Evolutionary conservation across 2,888 invertebrate genomes (phyloP).

Genomic region (Aspidapion aeneum): DNA sequence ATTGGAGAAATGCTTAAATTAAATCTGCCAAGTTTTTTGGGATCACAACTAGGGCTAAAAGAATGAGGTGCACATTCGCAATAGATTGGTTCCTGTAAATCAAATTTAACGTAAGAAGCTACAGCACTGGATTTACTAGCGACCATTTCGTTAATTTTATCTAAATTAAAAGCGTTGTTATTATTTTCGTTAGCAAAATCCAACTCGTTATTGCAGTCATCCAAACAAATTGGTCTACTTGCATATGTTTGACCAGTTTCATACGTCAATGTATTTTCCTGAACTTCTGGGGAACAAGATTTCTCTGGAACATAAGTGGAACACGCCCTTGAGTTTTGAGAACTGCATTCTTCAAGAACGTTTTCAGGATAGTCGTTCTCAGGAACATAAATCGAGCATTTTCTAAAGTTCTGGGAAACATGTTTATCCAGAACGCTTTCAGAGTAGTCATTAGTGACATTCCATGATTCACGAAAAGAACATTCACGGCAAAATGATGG

Average conservation of each 20-base stretch:
- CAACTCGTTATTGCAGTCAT: slow-evolving; percentile 8
- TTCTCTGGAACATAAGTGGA: too few relatives aligned
- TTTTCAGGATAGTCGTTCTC: too few relatives aligned
- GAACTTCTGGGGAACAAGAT: slow-evolving; percentile 11
- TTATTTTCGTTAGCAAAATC: slow-evolving; percentile 14
- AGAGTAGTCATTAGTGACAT: slow-evolving; percentile 15
- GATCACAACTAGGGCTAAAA: slow-evolving; percentile 5
- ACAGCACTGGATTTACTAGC: slow-evolving; percentile 4
- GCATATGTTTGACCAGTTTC: slow-evolving; percentile 34
- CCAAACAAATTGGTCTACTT: slow-evolving; percentile 39
- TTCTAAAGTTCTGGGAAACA: slow-evolving; percentile 1
- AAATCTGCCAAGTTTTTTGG: slow-evolving; percentile 11
- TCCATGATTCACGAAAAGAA: slow-evolving; percentile 18
- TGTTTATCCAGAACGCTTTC: slow-evolving; percentile 16
- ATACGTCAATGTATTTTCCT: slow-evolving; percentile 12
- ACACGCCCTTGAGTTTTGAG: too few relatives aligned
- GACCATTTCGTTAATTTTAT: neutral
- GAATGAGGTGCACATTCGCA: slow-evolving; percentile 25
- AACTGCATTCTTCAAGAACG: too few relatives aligned
- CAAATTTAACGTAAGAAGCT: slow-evolving; percentile 3
- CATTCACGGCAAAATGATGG: slow-evolving; percentile 22
- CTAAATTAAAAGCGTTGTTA: slow-evolving; percentile 11
- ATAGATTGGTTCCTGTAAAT: slow-evolving; percentile 28
- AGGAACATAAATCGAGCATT: slow-evolving; percentile 14
- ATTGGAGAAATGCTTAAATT: slow-evolving; percentile 29